A percentile compares a stretch with the other conserved stretches of the same genome.
Evolutionary conservation across 1,140 invertebrate species (phyloP).

Genomic region (Leptonema lineaticorne): DNA sequence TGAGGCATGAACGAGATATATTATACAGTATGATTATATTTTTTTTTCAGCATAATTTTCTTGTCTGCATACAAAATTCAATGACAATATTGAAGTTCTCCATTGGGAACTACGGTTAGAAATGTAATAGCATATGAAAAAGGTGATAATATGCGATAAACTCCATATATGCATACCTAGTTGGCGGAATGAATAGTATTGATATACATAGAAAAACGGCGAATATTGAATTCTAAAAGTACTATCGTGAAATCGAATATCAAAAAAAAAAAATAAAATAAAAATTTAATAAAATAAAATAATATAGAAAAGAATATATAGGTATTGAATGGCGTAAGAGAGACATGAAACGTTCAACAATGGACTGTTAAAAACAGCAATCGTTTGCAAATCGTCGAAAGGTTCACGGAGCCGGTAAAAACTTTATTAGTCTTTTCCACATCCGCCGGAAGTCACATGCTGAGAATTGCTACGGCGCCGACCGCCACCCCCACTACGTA

Average conservation of each 20-base stretch:
- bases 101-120: neutral
- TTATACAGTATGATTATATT: too few species aligned
- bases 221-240: conserved; percentile 41
- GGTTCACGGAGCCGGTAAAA: conserved; percentile 9
- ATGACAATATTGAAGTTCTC: conserved; percentile 34
- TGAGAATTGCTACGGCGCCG: conserved; percentile 29
- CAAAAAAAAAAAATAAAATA: too few species aligned
- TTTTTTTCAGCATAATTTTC: too few species aligned
- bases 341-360: too few species aligned
- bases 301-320: too few species aligned
- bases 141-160: conserved; percentile 37
- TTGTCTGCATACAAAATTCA: neutral
- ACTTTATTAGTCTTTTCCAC: conserved; percentile 37
- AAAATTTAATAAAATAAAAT: too few species aligned
- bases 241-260: too few species aligned
- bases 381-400: too few species aligned
- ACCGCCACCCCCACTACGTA: conserved; percentile 28
- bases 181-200: conserved; percentile 32
- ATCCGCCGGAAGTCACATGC: conserved; percentile 30
- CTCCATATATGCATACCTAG: neutral
- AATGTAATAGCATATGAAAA: conserved; percentile 30
- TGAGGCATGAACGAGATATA: too few species aligned
- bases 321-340: too few species aligned
- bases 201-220: conserved; percentile 29
- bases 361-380: too few species aligned